Evolutionary conservation across 2,888 invertebrate species (phyloP), one percentile per base, ranked within the genome.

Genomic region (Nysson spinosus): DNA sequence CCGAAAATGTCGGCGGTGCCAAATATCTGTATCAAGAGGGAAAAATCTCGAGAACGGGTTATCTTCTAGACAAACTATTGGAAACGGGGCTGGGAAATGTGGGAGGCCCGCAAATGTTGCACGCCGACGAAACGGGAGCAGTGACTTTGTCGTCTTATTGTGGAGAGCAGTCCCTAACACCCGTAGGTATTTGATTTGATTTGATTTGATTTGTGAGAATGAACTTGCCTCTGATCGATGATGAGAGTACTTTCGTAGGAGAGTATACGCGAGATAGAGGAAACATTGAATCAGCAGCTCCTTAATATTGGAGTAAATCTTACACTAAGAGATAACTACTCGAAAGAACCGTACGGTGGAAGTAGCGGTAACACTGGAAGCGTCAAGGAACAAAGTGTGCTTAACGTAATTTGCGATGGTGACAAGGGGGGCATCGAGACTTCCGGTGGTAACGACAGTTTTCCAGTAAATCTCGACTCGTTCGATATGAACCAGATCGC

Each of bases 241-340:
- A 30, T n/a, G n/a, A 28, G 16, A 20, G 0, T 46, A 3, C 11
- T 22, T 20, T 58, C 62, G 3, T 42, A 88, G 87, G 88, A 87
- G 61, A 88, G 82, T 60, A 85, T 88, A 39, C 79, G 83, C 46
- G 87, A 87, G 61, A 83, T 88, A 30, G 88, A 88, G 57, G 87
- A 88, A 42, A 87, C 87, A 0, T 68, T 88, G 22, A 87, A 87
- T 70, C 86, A 85, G 32, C 87, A 88, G 64, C 73, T 88, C 20
- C 84, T 85, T 49, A 83, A 78, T 49, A 84, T 86, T 4, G 81
- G 80, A 9, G 71, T 85, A 75, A 82, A 81, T 55, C 66, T 84
- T n/a, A n/a, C 11, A 30, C 6, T 1, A 34, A 34, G n/a, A n/a
- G n/a, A n/a, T 22, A 37, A 22, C 11, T 50, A 63, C 17, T 51